Percentiles rank a stretch among this genome's conserved stretches.
Evolutionary conservation across 2,888 invertebrate species (phyloP).

Genomic region (Orgyia antiqua): DNA sequence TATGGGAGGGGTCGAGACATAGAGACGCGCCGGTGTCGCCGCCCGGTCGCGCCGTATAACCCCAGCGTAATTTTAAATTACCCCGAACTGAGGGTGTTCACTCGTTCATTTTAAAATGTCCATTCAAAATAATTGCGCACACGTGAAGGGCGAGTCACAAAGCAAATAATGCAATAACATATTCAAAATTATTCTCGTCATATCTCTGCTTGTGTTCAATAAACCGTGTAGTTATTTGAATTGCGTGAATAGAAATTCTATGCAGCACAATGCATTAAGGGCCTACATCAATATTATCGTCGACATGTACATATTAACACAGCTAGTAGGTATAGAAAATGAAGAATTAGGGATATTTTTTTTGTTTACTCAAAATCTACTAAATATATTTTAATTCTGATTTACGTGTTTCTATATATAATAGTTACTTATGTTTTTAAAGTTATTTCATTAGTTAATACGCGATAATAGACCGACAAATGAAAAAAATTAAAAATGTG

Average conservation of each 20-base stretch:
- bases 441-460: too few species aligned
- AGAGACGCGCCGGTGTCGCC: conserved; percentile 37
- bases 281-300: too few species aligned
- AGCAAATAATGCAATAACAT: conserved; percentile 36
- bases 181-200: conserved; percentile 49
- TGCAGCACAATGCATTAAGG: conserved; percentile 46
- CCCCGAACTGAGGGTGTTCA: conserved; percentile 48
- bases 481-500: too few species aligned
- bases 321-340: too few species aligned
- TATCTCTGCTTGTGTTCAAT: conserved; percentile 50
- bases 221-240: conserved; percentile 61
- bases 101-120: conserved; percentile 43
- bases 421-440: too few species aligned
- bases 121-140: conserved; percentile 39
- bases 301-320: too few species aligned
- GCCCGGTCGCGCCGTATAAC: conserved; percentile 41
- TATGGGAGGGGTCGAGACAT: conserved; percentile 20
- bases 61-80: conserved; percentile 64
- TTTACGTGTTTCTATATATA: too few species aligned
- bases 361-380: too few species aligned
- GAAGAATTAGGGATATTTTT: too few species aligned
- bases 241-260: conserved; percentile 61
- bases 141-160: conserved; percentile 35
- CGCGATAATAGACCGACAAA: too few species aligned
- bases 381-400: too few species aligned